phyloP scores from a whole-genome alignment of 2,797 vertebrate genomes.

The Denticeps clupeoides region DNA sequence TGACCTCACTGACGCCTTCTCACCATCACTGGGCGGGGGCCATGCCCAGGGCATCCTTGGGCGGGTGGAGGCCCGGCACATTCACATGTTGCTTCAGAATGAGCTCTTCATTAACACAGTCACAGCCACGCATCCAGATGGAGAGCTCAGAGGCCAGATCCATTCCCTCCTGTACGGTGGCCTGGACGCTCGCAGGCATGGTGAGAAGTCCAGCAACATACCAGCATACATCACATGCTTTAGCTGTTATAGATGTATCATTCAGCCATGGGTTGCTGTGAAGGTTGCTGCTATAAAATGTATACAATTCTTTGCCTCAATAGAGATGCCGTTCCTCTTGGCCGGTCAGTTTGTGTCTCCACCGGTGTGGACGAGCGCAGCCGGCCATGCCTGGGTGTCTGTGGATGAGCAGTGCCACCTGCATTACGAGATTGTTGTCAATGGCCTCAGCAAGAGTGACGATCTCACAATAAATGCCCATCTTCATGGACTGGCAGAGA shows the following conservation, averaged over 20 bases:
- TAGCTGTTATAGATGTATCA: no score
- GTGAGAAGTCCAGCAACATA: no score
- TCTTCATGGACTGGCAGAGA: constrained; percentile 82
- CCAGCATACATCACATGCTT: no score
- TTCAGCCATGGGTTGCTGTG: no score
- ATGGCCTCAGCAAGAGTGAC: constrained; percentile 71
- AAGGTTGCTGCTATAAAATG: no score
- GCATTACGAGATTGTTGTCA: constrained; percentile 83
- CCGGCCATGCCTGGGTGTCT: constrained; percentile 84
- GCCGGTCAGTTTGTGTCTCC: constrained; percentile 80
- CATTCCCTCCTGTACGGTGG: constrained; percentile 74
- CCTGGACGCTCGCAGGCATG: constrained; percentile 63
- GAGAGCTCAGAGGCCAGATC: constrained; percentile 84
- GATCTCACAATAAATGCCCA: constrained; percentile 76
- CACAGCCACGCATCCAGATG: constrained; percentile 74
- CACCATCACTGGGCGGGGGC: constrained; percentile 29
- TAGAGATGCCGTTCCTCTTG: constrained; percentile 71
- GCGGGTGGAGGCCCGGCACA: constrained; percentile 71
- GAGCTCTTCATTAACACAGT: constrained; percentile 91
- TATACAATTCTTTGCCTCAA: no score
- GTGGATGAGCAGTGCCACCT: constrained; percentile 87
- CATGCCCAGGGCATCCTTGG: constrained; percentile 58
- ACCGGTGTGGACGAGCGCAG: constrained; percentile 65
- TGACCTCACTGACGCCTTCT: constrained; percentile 62
- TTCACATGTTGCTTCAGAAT: constrained; percentile 92